Evolutionary conservation across 2,113 vertebrate genomes (phyloP), one percentile per base, ranked within the genome.

Genomic region (Eptesicus fuscus): DNA sequence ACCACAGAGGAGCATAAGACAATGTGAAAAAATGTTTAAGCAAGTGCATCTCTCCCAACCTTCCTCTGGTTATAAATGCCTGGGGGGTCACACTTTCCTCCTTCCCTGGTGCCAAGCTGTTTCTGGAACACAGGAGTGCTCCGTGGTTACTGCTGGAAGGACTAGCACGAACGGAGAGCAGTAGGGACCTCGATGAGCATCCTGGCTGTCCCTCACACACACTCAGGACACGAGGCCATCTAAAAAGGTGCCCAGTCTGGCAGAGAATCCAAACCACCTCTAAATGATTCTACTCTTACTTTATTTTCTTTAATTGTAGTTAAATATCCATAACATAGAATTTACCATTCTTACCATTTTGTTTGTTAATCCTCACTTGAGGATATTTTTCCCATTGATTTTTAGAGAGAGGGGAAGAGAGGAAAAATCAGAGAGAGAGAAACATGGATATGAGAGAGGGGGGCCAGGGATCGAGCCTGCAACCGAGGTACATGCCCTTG

Each of bases 111-210:
- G 37, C 51, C 23, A 5, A 84, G 76, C 71, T 78, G 3, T 25
- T 71, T 87, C 84, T 40, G 35, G 22, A 79, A 76, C 18, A 44
- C 18, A 17, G 51, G 37, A 35, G 9, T 20, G 28, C 51, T 65
- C 67, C 49, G 1, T 1, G 30, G 17, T 17, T 42, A 59, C 20
- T 20, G n/a, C 32, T 16, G 13, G 17, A 37, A 91, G 30, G 32
- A 61, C 5, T 0, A 13, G 44, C 22, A 67, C 0, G 4, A 71
- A 32, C 20, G 51, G 18, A 16, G 32, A 3, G 18, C n/a, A 10
- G 44, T 2, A 5, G 51, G 30, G 25, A 7, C 30, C 65, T 69
- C 20, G 0, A 5, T 16, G 16, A 18, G 86, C 40, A 30, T 4
- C 32, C 70, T 44, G 5, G 22, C 2, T 0, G 0, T 35, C 30